Conservation (phyloP, 2,888 invertebrate species). For the Sepioteuthis lessoniana region DNA sequence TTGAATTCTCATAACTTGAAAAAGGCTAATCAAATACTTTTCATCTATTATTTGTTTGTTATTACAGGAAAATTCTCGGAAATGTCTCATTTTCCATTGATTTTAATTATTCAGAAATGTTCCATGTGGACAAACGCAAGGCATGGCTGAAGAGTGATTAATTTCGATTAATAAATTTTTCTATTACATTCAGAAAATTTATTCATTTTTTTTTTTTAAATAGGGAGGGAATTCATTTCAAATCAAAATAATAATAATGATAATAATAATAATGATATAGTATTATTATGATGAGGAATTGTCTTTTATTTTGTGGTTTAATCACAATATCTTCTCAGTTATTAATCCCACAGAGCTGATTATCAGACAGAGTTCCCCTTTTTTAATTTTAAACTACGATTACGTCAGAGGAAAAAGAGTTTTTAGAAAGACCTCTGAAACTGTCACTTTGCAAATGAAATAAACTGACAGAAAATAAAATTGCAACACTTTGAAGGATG, state of each 20-base stretch:
- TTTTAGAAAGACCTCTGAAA: no score
- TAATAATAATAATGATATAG: no score
- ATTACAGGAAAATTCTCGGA: no score
- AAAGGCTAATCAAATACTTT: neutral
- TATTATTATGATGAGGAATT: neutral
- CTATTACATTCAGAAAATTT: neutral
- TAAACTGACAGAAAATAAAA: no score
- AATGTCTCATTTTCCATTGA: conserved; percentile 15
- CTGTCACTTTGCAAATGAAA: no score
- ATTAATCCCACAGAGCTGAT: neutral
- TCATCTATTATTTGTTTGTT: no score
- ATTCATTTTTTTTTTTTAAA: neutral
- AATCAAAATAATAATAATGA: neutral
- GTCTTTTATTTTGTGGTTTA: conserved; percentile 2
- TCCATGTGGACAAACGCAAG: neutral
- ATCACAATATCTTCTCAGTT: neutral
- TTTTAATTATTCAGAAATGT: neutral
- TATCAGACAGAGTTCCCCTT: no score
- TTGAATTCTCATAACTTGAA: neutral
- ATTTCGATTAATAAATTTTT: neutral
- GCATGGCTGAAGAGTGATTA: neutral
- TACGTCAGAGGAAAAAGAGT: no score
- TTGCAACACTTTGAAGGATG: no score
- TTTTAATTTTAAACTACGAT: no score
- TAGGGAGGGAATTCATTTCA: neutral